These are phyloP conservation scores for Leucophenga maculata DNA, from an alignment of 2,888 invertebrate genomes.

Conservation along the genomic window DNA sequence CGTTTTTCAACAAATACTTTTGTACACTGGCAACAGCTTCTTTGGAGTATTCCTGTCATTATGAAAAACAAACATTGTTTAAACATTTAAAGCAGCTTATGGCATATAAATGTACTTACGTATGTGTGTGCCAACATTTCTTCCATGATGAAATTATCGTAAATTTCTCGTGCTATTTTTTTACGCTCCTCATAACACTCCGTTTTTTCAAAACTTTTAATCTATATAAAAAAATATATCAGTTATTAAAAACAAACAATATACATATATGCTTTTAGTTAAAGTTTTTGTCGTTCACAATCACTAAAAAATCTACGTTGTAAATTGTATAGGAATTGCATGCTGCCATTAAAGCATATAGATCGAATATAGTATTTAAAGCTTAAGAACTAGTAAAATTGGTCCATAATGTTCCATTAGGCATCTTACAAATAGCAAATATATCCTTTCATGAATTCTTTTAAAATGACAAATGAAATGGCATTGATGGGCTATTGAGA, in stretches of 20 bases:
- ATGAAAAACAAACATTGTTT: neutral
- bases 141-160: conserved; percentile 99
- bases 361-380: too few relatives aligned
- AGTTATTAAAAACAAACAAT: conserved; percentile 57
- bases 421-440: too few relatives aligned
- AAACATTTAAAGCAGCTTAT: neutral
- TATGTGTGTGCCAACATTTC: conserved; percentile 98
- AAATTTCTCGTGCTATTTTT: conserved; percentile 95
- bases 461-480: too few relatives aligned
- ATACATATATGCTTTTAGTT: too few relatives aligned
- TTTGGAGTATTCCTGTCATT: conserved; percentile 93
- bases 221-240: conserved; percentile 78
- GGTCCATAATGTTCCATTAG: too few relatives aligned
- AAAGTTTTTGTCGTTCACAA: too few relatives aligned
- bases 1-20: conserved; percentile 96
- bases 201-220: conserved; percentile 98
- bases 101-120: conserved; percentile 77
- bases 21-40: conserved; percentile 98
- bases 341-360: too few relatives aligned
- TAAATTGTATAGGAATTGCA: too few relatives aligned
- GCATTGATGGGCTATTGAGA: too few relatives aligned
- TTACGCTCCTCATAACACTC: conserved; percentile 97
- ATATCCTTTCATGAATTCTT: too few relatives aligned
- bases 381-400: too few relatives aligned
- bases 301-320: too few relatives aligned